A percentile compares a stretch with the other conserved stretches of the same genome.
phyloP scores from a whole-genome alignment of 2,888 invertebrate genomes.

The Prosopocoilus inquinatus region DNA sequence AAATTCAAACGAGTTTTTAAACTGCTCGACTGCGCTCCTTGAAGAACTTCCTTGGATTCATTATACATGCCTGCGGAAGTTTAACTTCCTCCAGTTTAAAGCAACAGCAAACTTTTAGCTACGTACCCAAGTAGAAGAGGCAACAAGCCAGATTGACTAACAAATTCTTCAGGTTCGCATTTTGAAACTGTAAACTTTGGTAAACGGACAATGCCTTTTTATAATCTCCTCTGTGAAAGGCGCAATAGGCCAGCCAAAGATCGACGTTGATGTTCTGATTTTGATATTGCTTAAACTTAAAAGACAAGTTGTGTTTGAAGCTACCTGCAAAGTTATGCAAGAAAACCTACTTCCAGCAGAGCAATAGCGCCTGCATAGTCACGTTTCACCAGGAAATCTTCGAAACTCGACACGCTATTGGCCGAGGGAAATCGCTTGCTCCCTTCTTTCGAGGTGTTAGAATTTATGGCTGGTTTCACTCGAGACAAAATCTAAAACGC shows the following conservation, averaged over 20 bases:
- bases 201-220: constrained; percentile 76
- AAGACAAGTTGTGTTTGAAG: constrained; percentile 13
- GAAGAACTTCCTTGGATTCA: constrained; percentile 63
- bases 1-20: constrained; percentile 77
- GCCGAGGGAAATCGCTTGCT: constrained; percentile 27
- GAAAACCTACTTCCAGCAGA: constrained; percentile 72
- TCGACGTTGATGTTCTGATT: constrained; percentile 58
- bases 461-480: constrained; percentile 69
- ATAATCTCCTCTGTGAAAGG: constrained; percentile 95
- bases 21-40: constrained; percentile 62
- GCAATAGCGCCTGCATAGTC: constrained; percentile 96
- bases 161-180: constrained; percentile 60
- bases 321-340: not conserved
- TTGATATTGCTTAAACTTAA: constrained; percentile 57
- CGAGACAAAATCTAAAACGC: constrained; percentile 73
- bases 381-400: constrained; percentile 83
- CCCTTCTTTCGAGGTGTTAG: constrained; percentile 41
- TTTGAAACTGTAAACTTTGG: constrained; percentile 55
- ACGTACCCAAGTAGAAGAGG: constrained; percentile 89
- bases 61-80: constrained; percentile 58
- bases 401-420: constrained; percentile 71
- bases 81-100: not conserved
- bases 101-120: not conserved
- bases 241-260: constrained; percentile 92
- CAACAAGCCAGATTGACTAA: constrained; percentile 86